Base-by-base conservation (phyloP, 1,140 invertebrate genomes). In the Papilio aristodemus region DNA sequence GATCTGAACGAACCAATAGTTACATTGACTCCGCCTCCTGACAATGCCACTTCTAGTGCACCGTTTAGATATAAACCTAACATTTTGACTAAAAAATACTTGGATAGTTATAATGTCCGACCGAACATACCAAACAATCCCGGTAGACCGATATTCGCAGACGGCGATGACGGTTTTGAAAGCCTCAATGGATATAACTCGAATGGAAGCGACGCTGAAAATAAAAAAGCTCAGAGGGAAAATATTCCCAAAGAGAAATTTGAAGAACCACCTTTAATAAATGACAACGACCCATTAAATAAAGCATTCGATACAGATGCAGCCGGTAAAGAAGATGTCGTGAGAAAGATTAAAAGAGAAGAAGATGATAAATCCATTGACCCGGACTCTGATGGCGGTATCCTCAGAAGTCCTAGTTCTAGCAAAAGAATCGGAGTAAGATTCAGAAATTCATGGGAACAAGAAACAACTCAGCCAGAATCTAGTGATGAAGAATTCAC, bases 141-240 rank as follows among this genome's bases (percentile, higher is more conserved):
- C 14, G 75, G 78, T 4, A 81, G 81, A 71, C 72, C 78, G 0
- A 77, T 81, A 37, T 84, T 91, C 14, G 86, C 87, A 17, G 89
- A 91, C 54, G 96, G 96, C 54, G 96, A 97, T 80, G 96, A 97
- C 87, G 96, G 96, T 13, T 97, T 97, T 85, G 96, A 97, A 90
- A 97, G 96, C 82, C 91, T 97, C n/a, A 96, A 96, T 82, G 95
- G 95, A 13, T 96, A 96, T 82, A 95, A 94, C 71, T 96, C 95
- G 0, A 95, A 96, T 85, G 95, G 95, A 60, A 92, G 91, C 71
- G 91, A 92, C 63, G 86, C 78, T n/a, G 91, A 83, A 14, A 75
- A 73, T 27, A 73, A 68, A 5, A 74, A 69, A 58, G 32, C 57
- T 59, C 17, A 57, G 14, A 37, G 63, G 68, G 43, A 72, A 66